A percentile compares a stretch with the other conserved stretches of the same genome.
Evolutionary conservation across 2,888 invertebrate species (phyloP).

Genomic region (Orthosia gracilis): DNA sequence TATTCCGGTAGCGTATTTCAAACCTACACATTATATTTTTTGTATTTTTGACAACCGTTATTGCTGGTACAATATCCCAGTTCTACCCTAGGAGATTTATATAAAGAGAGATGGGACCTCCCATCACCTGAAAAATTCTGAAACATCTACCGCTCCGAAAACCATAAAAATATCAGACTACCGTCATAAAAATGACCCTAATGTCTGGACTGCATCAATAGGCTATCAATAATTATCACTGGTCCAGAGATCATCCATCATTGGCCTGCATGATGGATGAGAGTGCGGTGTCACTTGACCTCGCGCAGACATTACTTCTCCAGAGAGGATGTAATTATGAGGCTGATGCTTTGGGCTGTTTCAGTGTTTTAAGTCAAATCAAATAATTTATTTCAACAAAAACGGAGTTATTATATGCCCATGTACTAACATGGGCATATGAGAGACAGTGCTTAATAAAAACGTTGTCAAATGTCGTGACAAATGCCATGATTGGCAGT

Average conservation of each 20-base stretch:
- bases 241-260: conserved; percentile 58
- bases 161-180: conserved; percentile 23
- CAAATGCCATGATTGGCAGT: no score
- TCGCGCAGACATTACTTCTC: conserved; percentile 52
- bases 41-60: not conserved
- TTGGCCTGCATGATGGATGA: conserved; percentile 57
- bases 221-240: conserved; percentile 64
- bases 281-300: conserved; percentile 67
- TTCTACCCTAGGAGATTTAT: not conserved
- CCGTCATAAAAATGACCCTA: conserved; percentile 35
- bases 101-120: no score
- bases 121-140: no score
- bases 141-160: not conserved
- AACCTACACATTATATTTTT: not conserved
- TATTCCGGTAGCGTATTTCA: not conserved
- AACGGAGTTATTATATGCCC: no score
- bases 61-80: not conserved
- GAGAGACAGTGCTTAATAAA: no score
- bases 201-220: conserved; percentile 32
- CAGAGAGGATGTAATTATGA: conserved; percentile 50
- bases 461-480: no score
- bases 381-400: no score
- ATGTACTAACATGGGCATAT: no score
- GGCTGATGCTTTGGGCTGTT: conserved; percentile 11
- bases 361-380: no score